These are phyloP conservation scores for Drosophila ogumai DNA, from an alignment of 1,140 invertebrate species.

Conservation along the genomic window DNA sequence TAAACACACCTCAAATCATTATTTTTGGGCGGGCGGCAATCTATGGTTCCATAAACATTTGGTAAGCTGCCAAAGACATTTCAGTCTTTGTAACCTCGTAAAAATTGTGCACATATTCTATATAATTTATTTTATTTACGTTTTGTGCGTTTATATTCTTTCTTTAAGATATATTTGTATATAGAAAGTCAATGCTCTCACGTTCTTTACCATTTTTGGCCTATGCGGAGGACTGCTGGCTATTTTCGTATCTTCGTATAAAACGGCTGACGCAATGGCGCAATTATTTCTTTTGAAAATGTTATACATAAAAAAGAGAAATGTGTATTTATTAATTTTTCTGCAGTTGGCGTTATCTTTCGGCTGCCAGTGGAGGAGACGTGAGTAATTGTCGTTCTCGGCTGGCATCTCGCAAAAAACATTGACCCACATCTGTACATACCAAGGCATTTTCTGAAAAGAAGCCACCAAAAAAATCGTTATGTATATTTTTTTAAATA, in stretches of 20 bases:
- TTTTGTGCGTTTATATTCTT: slow-evolving; percentile 20
- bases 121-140: neutral
- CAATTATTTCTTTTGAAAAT: slow-evolving; percentile 58
- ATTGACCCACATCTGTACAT: slow-evolving; percentile 58
- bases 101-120: neutral
- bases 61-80: slow-evolving; percentile 1
- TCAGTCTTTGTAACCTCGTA: slow-evolving; percentile 1
- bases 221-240: slow-evolving; percentile 26
- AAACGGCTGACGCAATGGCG: slow-evolving; percentile 59
- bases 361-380: slow-evolving; percentile 13
- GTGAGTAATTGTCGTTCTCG: slow-evolving; percentile 47
- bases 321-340: slow-evolving; percentile 30
- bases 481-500: neutral
- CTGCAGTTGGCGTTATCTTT: slow-evolving; percentile 13
- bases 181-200: slow-evolving; percentile 24
- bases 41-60: slow-evolving; percentile 38
- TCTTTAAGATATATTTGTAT: slow-evolving; percentile 44
- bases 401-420: slow-evolving; percentile 34
- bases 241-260: slow-evolving; percentile 57
- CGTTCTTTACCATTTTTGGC: slow-evolving; percentile 37
- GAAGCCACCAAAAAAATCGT: neutral
- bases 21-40: slow-evolving; percentile 26
- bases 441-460: slow-evolving; percentile 36
- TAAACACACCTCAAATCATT: slow-evolving; percentile 18
- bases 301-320: slow-evolving; percentile 28